Conservation (phyloP, 2,888 invertebrate species). For the Acrobeloides nanus region DNA sequence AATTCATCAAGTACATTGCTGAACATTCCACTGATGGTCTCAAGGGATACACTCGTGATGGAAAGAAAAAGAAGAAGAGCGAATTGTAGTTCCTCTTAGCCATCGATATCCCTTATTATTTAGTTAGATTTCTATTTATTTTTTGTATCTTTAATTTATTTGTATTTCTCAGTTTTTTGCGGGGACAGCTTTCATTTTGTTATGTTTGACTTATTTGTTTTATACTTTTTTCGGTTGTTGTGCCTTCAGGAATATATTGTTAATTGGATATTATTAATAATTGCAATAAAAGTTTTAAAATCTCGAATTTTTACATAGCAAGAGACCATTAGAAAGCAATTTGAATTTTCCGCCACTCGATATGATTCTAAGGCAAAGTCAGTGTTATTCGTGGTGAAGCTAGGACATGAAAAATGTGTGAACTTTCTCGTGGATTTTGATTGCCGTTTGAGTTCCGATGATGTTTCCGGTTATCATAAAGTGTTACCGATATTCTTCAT, state of each 20-base stretch:
- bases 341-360: not conserved
- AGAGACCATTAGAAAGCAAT: not conserved
- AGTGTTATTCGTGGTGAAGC: no score
- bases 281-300: not conserved
- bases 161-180: conserved; percentile 8
- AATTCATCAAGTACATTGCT: conserved; percentile 88
- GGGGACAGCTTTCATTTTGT: conserved; percentile 1
- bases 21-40: conserved; percentile 81
- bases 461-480: conserved; percentile 2
- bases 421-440: no score
- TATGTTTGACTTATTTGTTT: not conserved
- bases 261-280: conserved; percentile 1
- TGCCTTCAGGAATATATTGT: conserved; percentile 1
- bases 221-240: conserved; percentile 7
- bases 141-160: conserved; percentile 2
- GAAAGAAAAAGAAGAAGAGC: conserved; percentile 61
- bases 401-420: no score
- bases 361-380: no score
- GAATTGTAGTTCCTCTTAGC: conserved; percentile 33
- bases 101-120: conserved; percentile 11
- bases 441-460: no score
- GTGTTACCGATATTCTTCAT: conserved; percentile 5
- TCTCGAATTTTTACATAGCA: not conserved
- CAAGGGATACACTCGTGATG: conserved; percentile 76
- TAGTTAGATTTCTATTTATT: conserved; percentile 16